phyloP scores from a whole-genome alignment of 2,888 invertebrate species.

The Rugalucina vietnamica region DNA sequence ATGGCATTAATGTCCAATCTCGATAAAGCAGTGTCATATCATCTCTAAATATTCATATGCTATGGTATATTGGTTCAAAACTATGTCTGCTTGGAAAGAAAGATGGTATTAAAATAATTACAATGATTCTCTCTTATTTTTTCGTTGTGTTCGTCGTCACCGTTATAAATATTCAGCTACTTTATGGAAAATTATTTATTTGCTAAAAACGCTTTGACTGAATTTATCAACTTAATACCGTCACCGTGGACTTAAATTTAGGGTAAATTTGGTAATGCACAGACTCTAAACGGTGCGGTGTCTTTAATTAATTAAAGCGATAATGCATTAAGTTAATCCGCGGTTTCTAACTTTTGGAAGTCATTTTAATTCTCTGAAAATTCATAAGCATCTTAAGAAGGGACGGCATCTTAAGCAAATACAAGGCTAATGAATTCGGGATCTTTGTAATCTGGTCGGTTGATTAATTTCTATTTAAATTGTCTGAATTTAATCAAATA shows the following conservation, averaged over 20 bases:
- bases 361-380: slow-evolving; percentile 52
- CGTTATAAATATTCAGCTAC: no score
- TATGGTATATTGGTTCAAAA: neutral
- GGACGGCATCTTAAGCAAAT: slow-evolving; percentile 58
- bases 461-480: slow-evolving; percentile 63
- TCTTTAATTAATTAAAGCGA: slow-evolving; percentile 25
- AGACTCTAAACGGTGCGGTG: neutral
- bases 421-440: slow-evolving; percentile 51
- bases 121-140: no score
- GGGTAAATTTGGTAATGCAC: neutral
- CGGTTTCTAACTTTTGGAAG: slow-evolving; percentile 6
- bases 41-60: no score
- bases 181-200: no score
- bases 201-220: neutral
- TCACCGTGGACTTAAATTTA: no score
- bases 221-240: no score
- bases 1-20: neutral
- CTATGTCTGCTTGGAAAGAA: neutral
- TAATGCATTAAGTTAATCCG: slow-evolving; percentile 6
- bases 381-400: slow-evolving; percentile 52
- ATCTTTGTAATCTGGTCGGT: slow-evolving; percentile 42
- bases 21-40: neutral
- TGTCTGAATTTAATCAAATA: slow-evolving; percentile 21
- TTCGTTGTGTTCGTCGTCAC: no score
- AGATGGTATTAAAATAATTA: neutral